These are phyloP conservation scores for Anthopleura sola DNA, from an alignment of 64 coral and sea anemone species.

Conservation along the genomic window DNA sequence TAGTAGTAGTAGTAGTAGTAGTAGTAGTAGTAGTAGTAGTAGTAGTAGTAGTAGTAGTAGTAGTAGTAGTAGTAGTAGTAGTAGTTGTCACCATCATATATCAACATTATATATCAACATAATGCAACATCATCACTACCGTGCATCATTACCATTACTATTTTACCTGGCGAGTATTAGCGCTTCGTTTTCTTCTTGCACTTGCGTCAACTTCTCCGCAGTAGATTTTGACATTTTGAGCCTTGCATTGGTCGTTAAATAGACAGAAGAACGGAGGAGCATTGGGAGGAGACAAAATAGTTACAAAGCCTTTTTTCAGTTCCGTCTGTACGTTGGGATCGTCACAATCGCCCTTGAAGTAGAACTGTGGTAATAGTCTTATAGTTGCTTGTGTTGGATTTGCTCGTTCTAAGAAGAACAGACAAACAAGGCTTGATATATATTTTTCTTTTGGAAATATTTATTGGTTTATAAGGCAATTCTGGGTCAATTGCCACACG, in stretches of 20 bases:
- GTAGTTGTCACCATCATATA: too few species aligned
- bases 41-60: too few species aligned
- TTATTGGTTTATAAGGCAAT: too few species aligned
- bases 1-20: too few species aligned
- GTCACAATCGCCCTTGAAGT: slow-evolving; percentile 44
- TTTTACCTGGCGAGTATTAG: not conserved
- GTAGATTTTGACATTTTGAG: not conserved
- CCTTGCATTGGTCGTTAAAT: not conserved
- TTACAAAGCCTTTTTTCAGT: slow-evolving; percentile 5
- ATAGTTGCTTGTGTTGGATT: not conserved
- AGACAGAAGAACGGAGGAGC: not conserved
- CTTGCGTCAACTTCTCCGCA: slow-evolving; percentile 14
- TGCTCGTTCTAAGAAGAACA: not conserved
- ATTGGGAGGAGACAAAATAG: not conserved
- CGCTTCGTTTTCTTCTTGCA: slow-evolving; percentile 26
- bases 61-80: too few species aligned
- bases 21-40: too few species aligned
- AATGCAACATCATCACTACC: too few species aligned
- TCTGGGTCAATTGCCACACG: not conserved
- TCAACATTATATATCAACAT: too few species aligned
- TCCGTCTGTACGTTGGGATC: slow-evolving; percentile 29
- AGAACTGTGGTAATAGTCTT: not conserved
- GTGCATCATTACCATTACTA: not conserved
- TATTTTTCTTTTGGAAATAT: too few species aligned
- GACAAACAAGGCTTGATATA: not conserved